Percentiles rank a stretch among this genome's conserved stretches.
These are phyloP conservation scores for Dorcus parallelipipedus DNA, from an alignment of 2,888 invertebrate genomes.

Conservation along the genomic window DNA sequence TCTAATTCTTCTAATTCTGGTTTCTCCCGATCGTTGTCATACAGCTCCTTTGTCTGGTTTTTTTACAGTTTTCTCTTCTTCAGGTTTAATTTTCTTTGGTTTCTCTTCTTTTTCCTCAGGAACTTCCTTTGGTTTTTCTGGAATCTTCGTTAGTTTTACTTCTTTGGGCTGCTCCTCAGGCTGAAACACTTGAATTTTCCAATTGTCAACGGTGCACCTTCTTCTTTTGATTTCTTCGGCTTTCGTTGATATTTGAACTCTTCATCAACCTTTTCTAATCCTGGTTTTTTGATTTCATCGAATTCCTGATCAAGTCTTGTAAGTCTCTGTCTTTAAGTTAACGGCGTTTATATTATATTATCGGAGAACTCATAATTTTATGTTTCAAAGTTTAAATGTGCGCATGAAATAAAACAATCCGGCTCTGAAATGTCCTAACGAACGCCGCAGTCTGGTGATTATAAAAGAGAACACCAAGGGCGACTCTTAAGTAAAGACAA, in stretches of 20 bases:
- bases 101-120: slow-evolving; percentile 13
- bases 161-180: slow-evolving; percentile 34
- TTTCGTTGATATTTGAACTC: slow-evolving; percentile 33
- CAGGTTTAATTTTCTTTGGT: slow-evolving; percentile 14
- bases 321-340: slow-evolving; percentile 44
- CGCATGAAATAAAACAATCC: too few species aligned
- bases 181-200: slow-evolving; percentile 41
- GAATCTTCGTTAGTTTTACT: slow-evolving; percentile 43
- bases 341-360: slow-evolving; percentile 30
- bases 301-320: slow-evolving; percentile 44
- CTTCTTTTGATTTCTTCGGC: slow-evolving; percentile 25
- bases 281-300: slow-evolving; percentile 46
- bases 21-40: slow-evolving; percentile 44
- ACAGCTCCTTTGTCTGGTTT: slow-evolving; percentile 37
- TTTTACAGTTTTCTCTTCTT: slow-evolving; percentile 21
- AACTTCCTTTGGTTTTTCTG: slow-evolving; percentile 31
- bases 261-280: slow-evolving; percentile 44
- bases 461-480: too few species aligned
- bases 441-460: too few species aligned
- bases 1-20: slow-evolving; percentile 40
- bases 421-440: too few species aligned
- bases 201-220: slow-evolving; percentile 36
- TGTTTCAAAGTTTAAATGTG: too few species aligned
- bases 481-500: too few species aligned
- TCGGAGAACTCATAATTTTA: too few species aligned